These are phyloP conservation scores for Pagetopsis macropterus DNA, from an alignment of 2,797 vertebrate species.

Conservation along the genomic window DNA sequence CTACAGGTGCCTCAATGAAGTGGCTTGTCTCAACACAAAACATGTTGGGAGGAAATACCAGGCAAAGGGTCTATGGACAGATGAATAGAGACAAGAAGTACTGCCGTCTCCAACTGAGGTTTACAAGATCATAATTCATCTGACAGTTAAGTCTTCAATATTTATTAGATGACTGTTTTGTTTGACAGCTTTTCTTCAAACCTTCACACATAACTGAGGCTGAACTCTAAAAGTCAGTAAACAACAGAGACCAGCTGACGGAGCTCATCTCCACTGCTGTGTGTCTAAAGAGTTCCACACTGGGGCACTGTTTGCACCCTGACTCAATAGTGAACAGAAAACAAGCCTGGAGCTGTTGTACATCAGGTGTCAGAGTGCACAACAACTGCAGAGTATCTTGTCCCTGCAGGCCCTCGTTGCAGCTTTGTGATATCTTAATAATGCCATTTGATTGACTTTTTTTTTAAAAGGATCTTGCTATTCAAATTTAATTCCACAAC, in stretches of 20 bases:
- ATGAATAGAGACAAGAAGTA: slow-evolving; percentile 15
- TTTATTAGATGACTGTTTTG: slow-evolving; percentile 32
- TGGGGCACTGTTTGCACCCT: slow-evolving; percentile 38
- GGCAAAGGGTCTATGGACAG: slow-evolving; percentile 21
- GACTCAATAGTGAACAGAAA: slow-evolving; percentile 21
- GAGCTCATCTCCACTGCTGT: slow-evolving; percentile 57
- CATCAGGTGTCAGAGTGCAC: not conserved
- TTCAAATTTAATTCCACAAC: slow-evolving; percentile 69
- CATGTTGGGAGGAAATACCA: slow-evolving; percentile 53
- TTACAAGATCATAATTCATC: slow-evolving; percentile 15
- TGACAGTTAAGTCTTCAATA: slow-evolving; percentile 10
- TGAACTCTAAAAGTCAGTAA: slow-evolving; percentile 60
- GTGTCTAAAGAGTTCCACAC: slow-evolving; percentile 41
- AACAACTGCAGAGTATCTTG: not conserved
- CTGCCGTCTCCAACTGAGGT: slow-evolving; percentile 1
- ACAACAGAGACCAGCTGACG: slow-evolving; percentile 63
- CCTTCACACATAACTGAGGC: slow-evolving; percentile 48
- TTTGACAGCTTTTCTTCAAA: slow-evolving; percentile 46
- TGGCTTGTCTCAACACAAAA: slow-evolving; percentile 37
- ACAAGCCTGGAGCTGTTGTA: slow-evolving; percentile 1
- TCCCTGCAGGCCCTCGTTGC: not conserved
- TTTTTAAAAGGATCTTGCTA: slow-evolving; percentile 52
- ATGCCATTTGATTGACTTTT: slow-evolving; percentile 43
- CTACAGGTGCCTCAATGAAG: slow-evolving; percentile 24
- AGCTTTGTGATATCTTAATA: slow-evolving; percentile 32